phyloP scores from a whole-genome alignment of 1,140 invertebrate species.

The Tetramorium simillimum region DNA sequence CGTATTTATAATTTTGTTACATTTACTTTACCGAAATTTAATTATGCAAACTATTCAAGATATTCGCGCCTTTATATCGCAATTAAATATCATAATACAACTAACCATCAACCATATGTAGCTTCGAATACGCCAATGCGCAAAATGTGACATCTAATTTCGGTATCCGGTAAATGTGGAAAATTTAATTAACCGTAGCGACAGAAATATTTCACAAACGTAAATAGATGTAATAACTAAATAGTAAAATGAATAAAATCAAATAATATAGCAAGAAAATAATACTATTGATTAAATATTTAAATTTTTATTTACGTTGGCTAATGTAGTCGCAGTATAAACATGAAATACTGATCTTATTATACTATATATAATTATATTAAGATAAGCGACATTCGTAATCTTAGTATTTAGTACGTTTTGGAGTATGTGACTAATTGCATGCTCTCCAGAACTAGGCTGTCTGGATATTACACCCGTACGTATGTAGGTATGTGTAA shows the following conservation, averaged over 20 bases:
- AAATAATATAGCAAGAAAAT: neutral
- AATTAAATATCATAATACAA: slow-evolving; percentile 52
- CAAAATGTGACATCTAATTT: slow-evolving; percentile 55
- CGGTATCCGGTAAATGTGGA: slow-evolving; percentile 10
- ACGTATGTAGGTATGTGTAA: slow-evolving; percentile 3
- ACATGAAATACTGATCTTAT: neutral
- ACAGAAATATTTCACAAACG: slow-evolving; percentile 2
- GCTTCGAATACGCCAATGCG: slow-evolving; percentile 2
- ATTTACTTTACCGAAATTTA: slow-evolving; percentile 53
- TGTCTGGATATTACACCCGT: slow-evolving; percentile 21
- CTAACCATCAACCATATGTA: slow-evolving; percentile 24
- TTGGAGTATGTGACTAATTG: slow-evolving; percentile 40
- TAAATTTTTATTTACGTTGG: neutral
- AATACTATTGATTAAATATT: neutral
- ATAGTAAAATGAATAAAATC: neutral
- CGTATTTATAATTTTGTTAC: slow-evolving; percentile 10
- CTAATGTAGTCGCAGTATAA: neutral
- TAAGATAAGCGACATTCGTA: slow-evolving; percentile 3
- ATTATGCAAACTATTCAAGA: slow-evolving; percentile 44
- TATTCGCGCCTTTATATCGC: slow-evolving; percentile 47
- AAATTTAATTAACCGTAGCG: slow-evolving; percentile 38
- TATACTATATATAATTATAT: neutral
- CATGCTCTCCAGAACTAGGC: slow-evolving; percentile 1
- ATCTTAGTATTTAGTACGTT: slow-evolving; percentile 44
- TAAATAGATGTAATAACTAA: slow-evolving; percentile 7